A percentile compares a stretch with the other conserved stretches of the same genome.
phyloP scores from a whole-genome alignment of 2,888 invertebrate genomes.

The Archaeoteleia sp. region DNA sequence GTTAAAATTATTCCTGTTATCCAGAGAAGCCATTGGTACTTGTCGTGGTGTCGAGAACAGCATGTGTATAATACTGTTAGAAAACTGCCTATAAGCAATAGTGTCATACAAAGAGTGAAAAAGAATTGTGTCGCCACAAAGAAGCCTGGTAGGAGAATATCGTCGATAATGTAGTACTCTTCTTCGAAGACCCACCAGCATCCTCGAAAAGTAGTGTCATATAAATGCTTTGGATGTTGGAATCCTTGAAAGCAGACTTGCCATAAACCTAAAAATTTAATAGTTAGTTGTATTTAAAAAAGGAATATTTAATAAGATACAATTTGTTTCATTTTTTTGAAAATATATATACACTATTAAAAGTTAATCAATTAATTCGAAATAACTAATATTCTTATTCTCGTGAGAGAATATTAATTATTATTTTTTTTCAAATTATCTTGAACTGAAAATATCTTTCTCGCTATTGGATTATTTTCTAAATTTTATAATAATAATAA shows the following conservation, averaged over 20 bases:
- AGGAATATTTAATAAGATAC: too few relatives aligned
- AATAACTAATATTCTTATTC: too few relatives aligned
- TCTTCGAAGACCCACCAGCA: constrained; percentile 99
- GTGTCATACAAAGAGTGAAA: constrained; percentile 90
- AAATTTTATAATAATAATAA: too few relatives aligned
- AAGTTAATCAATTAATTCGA: too few relatives aligned
- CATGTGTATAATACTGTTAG: constrained; percentile 84
- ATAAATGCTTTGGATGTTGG: constrained; percentile 89
- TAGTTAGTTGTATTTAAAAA: too few relatives aligned
- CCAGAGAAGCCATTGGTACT: constrained; percentile 84
- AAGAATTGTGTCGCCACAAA: constrained; percentile 96
- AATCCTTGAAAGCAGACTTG: constrained; percentile 94
- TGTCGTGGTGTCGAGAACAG: constrained; percentile 85
- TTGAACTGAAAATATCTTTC: too few relatives aligned
- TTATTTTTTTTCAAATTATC: too few relatives aligned
- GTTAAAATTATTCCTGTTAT: constrained; percentile 84
- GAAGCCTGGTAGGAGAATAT: constrained; percentile 91
- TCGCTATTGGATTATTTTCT: too few relatives aligned
- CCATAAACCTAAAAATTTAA: constrained; percentile 90
- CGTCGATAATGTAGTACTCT: constrained; percentile 95
- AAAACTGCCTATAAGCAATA: constrained; percentile 85
- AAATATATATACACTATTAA: background rate
- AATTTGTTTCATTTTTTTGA: background rate
- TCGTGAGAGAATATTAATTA: too few relatives aligned
- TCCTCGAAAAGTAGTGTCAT: constrained; percentile 88